Evolutionary conservation across 2,888 invertebrate species (phyloP), one percentile per base, ranked within the genome.

Genomic region (Adelognathus sp.): DNA sequence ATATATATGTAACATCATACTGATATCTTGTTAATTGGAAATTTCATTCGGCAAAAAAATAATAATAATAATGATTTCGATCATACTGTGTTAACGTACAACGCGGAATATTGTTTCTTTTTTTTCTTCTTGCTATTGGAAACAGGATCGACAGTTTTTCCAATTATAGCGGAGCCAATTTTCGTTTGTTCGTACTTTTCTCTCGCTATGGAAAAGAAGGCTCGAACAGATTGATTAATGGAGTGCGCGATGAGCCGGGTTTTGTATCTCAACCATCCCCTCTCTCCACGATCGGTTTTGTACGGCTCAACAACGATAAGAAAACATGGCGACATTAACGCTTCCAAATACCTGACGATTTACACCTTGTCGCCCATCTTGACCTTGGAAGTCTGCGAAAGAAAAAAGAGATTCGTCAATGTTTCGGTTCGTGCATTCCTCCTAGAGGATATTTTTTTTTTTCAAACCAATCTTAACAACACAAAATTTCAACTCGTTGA

Each of bases 341-440:
- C 56, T 64, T 70, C 67, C 41, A 11, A n/a, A n/a, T 54, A 21
- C n/a, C 16, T 31, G 61, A 39, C 70, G 76, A 36, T 52, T 70
- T 90, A 92, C 41, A 89, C 90, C 86, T 94, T 94, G 91, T 94
- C 94, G 88, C 96, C 96, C 95, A 96, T 96, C 92, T 95, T 96
- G 82, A 95, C 95, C 92, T 94, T 96, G 82, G 96, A 96, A 78
- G 96, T 96, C 90, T 91, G 84, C 14, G 87, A 76, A 18, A 72
- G 33, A 76, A 71, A 33, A 29, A 44, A 60, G 50, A n/a, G 31
- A 29, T 39, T 50, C 11, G 9, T 14, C 6, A 16, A n/a, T 71
- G 7, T 36, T 16, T n/a, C n/a, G n/a, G 11, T 9, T n/a, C n/a
- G n/a, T n/a, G n/a, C n/a, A n/a, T n/a, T n/a, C n/a, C n/a, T n/a